Evolutionary conservation across 2,888 invertebrate genomes (phyloP).

Genomic region (Ferrisia virgata): DNA sequence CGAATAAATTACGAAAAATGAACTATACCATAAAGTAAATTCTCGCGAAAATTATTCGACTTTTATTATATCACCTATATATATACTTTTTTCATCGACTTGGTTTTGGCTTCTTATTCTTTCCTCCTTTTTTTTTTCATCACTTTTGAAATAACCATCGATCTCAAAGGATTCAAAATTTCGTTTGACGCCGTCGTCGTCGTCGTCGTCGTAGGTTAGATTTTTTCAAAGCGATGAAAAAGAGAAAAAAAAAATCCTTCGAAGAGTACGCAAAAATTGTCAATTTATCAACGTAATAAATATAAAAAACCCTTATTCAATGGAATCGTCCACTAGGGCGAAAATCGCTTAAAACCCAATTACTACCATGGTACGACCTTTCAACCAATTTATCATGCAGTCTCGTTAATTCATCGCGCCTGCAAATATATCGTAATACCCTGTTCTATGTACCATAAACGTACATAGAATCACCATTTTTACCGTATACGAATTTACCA

Average conservation of each 20-base stretch:
- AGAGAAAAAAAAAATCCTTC: not conserved
- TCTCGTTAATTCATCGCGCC: not conserved
- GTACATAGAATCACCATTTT: not conserved
- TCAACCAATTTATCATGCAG: not conserved
- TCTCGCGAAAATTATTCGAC: not conserved
- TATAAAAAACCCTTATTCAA: not conserved
- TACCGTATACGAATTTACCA: not conserved
- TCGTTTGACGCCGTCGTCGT: not conserved
- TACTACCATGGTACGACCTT: not conserved
- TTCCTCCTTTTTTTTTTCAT: not conserved
- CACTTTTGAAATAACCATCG: not conserved
- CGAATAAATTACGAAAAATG: constrained; percentile 15
- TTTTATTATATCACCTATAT: constrained; percentile 2
- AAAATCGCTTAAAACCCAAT: constrained; percentile 24
- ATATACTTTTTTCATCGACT: not conserved
- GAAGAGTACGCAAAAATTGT: not conserved
- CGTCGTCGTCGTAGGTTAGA: too few relatives aligned
- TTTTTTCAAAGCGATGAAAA: not conserved
- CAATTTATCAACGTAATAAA: constrained; percentile 14
- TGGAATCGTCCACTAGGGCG: not conserved
- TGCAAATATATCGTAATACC: not conserved
- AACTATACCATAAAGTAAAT: not conserved
- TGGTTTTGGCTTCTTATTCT: not conserved
- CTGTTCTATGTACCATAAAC: too few relatives aligned
- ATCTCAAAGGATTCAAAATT: not conserved